Evolutionary conservation across 2,797 vertebrate species (phyloP).

Genomic region (Threskiornis aethiopicus): DNA sequence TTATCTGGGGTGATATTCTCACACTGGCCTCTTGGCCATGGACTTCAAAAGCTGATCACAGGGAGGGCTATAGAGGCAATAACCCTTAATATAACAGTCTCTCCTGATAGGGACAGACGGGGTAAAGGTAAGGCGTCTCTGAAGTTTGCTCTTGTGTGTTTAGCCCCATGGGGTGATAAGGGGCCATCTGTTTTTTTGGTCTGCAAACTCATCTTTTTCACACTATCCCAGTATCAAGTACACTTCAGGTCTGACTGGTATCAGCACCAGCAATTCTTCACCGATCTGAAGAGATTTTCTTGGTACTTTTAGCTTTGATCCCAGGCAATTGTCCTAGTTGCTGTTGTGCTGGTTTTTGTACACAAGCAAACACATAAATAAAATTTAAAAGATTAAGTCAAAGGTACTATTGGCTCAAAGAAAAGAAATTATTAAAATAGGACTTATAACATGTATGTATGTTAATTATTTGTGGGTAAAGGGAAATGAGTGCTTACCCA

Average conservation of each 20-base stretch:
- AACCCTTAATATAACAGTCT: constrained; percentile 71
- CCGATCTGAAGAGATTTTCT: constrained; percentile 36
- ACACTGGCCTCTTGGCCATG: constrained; percentile 75
- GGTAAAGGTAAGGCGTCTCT: constrained; percentile 75
- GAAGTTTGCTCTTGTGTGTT: constrained; percentile 77
- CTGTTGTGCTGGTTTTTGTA: background rate
- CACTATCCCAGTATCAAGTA: constrained; percentile 66
- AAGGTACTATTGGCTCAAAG: background rate
- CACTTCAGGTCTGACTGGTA: constrained; percentile 36
- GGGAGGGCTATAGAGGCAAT: constrained; percentile 72
- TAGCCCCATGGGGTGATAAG: constrained; percentile 80
- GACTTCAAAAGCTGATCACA: constrained; percentile 79
- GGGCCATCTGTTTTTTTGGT: constrained; percentile 78
- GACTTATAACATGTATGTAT: background rate
- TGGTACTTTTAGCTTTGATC: constrained; percentile 52
- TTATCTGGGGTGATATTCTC: constrained; percentile 74
- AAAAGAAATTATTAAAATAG: background rate
- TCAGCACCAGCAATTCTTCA: constrained; percentile 15
- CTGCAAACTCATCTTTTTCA: constrained; percentile 70
- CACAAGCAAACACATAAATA: background rate
- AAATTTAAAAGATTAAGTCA: background rate
- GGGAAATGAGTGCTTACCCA: background rate
- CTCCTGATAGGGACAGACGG: constrained; percentile 66
- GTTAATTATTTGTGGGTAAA: background rate
- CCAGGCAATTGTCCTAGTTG: background rate